Conservation (phyloP, 2,113 vertebrate genomes). For the Tragelaphus imberbis region DNA sequence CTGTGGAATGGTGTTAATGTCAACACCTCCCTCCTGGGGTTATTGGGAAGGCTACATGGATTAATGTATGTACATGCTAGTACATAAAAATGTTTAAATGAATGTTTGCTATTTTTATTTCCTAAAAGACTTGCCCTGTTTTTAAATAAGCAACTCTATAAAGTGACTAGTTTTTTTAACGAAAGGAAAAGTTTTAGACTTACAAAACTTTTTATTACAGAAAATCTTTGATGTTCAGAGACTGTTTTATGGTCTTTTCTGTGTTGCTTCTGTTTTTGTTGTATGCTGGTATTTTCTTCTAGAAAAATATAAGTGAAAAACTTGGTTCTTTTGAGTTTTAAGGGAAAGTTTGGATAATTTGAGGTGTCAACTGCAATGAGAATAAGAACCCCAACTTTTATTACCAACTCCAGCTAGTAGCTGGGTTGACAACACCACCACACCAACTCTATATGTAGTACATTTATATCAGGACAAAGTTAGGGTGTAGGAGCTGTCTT, state of each 20-base stretch:
- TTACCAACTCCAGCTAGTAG: not conserved
- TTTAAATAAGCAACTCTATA: not conserved
- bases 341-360: not conserved
- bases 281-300: not conserved
- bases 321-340: not conserved
- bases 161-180: not conserved
- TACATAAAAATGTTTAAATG: not conserved
- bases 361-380: not conserved
- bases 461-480: not conserved
- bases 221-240: not conserved
- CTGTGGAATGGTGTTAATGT: not conserved
- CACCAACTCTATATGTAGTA: not conserved
- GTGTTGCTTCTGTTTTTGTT: not conserved
- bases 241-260: not conserved
- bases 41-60: not conserved
- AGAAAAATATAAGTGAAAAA: not conserved
- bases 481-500: not conserved
- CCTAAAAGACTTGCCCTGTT: not conserved
- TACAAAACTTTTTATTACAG: not conserved
- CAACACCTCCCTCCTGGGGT: not conserved
- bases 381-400: not conserved
- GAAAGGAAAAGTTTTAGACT: not conserved
- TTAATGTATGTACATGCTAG: not conserved
- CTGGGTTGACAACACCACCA: not conserved
- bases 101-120: not conserved